Conservation (phyloP, 2,888 invertebrate species). For the Pemphredon lugubris region DNA sequence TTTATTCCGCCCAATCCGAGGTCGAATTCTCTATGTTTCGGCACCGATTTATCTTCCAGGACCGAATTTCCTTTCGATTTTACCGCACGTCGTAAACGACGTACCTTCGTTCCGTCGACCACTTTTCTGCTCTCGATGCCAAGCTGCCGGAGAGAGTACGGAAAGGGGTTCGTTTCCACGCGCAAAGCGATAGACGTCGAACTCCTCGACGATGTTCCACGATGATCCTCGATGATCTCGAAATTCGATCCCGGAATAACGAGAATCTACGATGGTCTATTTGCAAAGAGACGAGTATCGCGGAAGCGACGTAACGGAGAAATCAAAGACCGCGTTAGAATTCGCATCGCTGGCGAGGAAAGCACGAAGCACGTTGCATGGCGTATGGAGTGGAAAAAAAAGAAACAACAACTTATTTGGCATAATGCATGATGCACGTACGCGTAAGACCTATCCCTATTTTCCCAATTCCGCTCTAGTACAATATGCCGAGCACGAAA, state of each 20-base stretch:
- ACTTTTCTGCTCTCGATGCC: too few species aligned
- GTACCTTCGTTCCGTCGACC: too few species aligned
- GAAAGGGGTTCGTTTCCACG: too few species aligned
- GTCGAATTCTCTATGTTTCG: constrained; percentile 31
- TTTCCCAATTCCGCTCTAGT: constrained; percentile 37
- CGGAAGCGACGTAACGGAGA: constrained; percentile 17
- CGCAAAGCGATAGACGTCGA: too few species aligned
- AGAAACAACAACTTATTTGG: too few species aligned
- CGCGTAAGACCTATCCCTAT: constrained; percentile 14
- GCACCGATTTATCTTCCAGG: background rate
- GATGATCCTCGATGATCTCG: too few species aligned
- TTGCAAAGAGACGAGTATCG: background rate
- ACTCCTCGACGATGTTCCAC: too few species aligned
- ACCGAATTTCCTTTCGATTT: background rate
- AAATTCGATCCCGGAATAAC: too few species aligned
- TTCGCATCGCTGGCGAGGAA: constrained; percentile 53
- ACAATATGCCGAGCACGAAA: constrained; percentile 53
- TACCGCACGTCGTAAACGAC: background rate
- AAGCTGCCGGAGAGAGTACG: too few species aligned
- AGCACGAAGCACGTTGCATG: constrained; percentile 56
- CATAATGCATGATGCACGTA: constrained; percentile 37
- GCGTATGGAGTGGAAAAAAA: constrained; percentile 56
- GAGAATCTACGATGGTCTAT: constrained; percentile 12
- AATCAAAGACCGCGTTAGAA: constrained; percentile 47
- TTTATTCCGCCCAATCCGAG: constrained; percentile 24